Evolutionary conservation across 2,888 invertebrate genomes (phyloP).

Genomic region (Apocheima hispidaria): DNA sequence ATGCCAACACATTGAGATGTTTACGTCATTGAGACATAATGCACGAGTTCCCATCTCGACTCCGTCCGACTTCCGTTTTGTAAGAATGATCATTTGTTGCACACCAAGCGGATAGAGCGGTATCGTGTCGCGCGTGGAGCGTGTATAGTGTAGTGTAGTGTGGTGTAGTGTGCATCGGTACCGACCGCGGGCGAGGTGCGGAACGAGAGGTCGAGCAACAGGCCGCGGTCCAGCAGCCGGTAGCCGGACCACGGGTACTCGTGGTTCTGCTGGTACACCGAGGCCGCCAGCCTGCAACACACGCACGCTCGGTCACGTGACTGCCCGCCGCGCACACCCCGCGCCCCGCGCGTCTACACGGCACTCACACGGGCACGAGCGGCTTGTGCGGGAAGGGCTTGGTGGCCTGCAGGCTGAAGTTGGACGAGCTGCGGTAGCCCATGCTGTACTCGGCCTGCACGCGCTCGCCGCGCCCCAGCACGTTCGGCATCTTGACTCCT

Average conservation of each 20-base stretch:
- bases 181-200: conserved; percentile 87
- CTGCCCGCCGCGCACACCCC: background rate
- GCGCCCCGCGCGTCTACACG: background rate
- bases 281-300: conserved; percentile 87
- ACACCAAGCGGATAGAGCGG: too few species aligned
- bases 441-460: conserved; percentile 93
- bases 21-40: too few species aligned
- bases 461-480: conserved; percentile 95
- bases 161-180: conserved; percentile 7
- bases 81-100: too few species aligned
- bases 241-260: conserved; percentile 94
- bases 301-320: conserved; percentile 25
- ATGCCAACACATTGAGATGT: too few species aligned
- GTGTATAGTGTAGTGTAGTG: background rate
- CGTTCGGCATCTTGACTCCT: conserved; percentile 92
- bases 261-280: conserved; percentile 91
- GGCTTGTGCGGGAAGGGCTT: conserved; percentile 93
- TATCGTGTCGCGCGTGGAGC: too few species aligned
- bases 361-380: conserved; percentile 88
- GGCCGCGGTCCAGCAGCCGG: conserved; percentile 91
- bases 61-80: too few species aligned
- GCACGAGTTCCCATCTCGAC: too few species aligned
- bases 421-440: conserved; percentile 93
- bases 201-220: conserved; percentile 91
- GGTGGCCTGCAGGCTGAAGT: conserved; percentile 91